phyloP scores from a whole-genome alignment of 2,888 invertebrate species.

The Platerodrilus igneus region DNA sequence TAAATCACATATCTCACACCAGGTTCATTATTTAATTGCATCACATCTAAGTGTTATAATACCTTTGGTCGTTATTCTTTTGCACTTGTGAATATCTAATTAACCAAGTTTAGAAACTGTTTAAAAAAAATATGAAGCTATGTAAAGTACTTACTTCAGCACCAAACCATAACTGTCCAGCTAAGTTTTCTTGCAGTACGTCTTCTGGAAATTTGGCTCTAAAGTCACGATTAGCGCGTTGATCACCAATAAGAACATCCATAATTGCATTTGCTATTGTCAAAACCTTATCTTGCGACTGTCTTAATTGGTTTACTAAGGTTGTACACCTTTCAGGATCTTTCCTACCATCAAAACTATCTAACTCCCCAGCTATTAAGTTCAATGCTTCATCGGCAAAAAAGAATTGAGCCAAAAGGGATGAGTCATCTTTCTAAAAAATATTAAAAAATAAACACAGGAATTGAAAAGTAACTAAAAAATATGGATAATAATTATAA shows the following conservation, averaged over 20 bases:
- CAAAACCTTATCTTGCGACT: constrained; percentile 88
- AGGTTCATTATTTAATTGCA: no score
- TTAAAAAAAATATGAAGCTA: not conserved
- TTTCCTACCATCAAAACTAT: constrained; percentile 98
- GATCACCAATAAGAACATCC: constrained; percentile 83
- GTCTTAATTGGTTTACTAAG: constrained; percentile 89
- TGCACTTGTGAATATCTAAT: not conserved
- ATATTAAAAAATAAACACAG: constrained; percentile 33
- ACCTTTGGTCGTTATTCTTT: no score
- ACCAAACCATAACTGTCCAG: constrained; percentile 99
- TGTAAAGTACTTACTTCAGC: constrained; percentile 70
- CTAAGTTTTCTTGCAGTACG: constrained; percentile 94
- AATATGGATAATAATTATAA: no score
- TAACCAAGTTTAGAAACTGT: not conserved
- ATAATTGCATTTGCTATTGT: constrained; percentile 92
- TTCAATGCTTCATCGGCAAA: constrained; percentile 97
- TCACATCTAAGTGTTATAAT: no score
- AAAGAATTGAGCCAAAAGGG: constrained; percentile 92
- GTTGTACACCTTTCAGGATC: constrained; percentile 96
- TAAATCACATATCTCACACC: no score
- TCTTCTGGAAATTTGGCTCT: constrained; percentile 98
- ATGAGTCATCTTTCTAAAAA: constrained; percentile 88
- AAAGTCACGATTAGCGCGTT: constrained; percentile 89
- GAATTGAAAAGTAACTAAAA: no score
- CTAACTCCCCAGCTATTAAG: constrained; percentile 91